A percentile compares a stretch with the other conserved stretches of the same genome.
Evolutionary conservation across 2,888 invertebrate genomes (phyloP).

Genomic region (Aphodius granarius): DNA sequence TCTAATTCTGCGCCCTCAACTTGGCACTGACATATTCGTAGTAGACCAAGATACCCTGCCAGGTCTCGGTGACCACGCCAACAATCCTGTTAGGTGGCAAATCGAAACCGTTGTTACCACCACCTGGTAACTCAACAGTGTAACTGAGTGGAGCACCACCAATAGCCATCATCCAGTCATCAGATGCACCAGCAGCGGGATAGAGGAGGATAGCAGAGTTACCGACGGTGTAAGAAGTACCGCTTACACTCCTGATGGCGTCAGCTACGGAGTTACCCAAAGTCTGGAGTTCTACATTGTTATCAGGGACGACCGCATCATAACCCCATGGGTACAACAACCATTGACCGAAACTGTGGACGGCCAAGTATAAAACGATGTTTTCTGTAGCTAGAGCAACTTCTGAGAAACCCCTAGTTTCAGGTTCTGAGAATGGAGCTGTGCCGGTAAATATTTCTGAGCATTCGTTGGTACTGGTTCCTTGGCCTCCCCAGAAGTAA

Average conservation of each 20-base stretch:
- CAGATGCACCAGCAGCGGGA: conserved; percentile 64
- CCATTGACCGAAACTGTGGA: conserved; percentile 75
- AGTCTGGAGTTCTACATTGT: conserved; percentile 54
- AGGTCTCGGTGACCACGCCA: conserved; percentile 62
- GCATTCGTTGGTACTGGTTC: conserved; percentile 51
- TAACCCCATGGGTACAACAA: conserved; percentile 72
- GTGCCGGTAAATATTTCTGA: conserved; percentile 64
- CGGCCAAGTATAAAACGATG: conserved; percentile 67
- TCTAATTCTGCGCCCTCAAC: neutral
- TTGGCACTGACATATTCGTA: conserved; percentile 47
- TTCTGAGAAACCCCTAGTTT: conserved; percentile 62
- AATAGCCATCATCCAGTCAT: conserved; percentile 65
- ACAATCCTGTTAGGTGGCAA: conserved; percentile 59
- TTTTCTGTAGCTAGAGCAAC: conserved; percentile 57
- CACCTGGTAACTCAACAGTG: conserved; percentile 67
- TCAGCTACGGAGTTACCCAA: conserved; percentile 54
- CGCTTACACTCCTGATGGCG: conserved; percentile 49
- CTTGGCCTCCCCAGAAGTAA: conserved; percentile 64
- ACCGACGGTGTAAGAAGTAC: conserved; percentile 58
- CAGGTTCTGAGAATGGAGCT: conserved; percentile 68
- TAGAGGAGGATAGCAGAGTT: conserved; percentile 54
- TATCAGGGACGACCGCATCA: conserved; percentile 54
- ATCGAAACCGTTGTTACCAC: conserved; percentile 59
- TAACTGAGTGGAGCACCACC: conserved; percentile 62
- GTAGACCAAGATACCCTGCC: conserved; percentile 59